These are phyloP conservation scores for Thinocorus orbignyianus DNA, from an alignment of 2,113 vertebrate genomes.

Conservation along the genomic window DNA sequence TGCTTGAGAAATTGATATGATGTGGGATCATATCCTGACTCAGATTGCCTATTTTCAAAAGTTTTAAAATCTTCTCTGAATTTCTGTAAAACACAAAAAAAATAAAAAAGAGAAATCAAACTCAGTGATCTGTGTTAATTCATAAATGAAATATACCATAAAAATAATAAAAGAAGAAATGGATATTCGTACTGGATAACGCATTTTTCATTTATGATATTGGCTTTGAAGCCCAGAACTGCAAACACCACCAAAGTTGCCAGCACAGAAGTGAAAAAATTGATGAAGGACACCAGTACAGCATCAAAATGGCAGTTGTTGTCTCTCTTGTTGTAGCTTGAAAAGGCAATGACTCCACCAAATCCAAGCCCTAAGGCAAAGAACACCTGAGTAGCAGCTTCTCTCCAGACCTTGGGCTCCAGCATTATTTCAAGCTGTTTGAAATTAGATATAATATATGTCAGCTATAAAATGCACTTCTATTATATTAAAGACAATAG, in stretches of 20 bases:
- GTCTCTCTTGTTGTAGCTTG: constrained; percentile 98
- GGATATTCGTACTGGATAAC: constrained; percentile 78
- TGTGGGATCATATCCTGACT: constrained; percentile 84
- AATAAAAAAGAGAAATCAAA: constrained; percentile 23
- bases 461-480: constrained; percentile 65
- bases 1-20: constrained; percentile 88
- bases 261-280: constrained; percentile 97
- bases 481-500: constrained; percentile 27
- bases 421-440: constrained; percentile 96
- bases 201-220: constrained; percentile 90
- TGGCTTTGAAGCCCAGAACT: constrained; percentile 98
- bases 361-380: constrained; percentile 97
- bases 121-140: not conserved
- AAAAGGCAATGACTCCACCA: constrained; percentile 97
- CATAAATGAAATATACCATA: constrained; percentile 4
- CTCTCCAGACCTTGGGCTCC: constrained; percentile 94
- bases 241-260: constrained; percentile 98
- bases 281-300: constrained; percentile 95
- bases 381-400: constrained; percentile 97
- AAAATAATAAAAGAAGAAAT: constrained; percentile 7
- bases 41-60: constrained; percentile 81
- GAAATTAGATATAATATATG: constrained; percentile 69
- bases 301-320: constrained; percentile 99
- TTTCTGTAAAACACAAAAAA: constrained; percentile 81
- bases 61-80: constrained; percentile 80